Evolutionary conservation across 2,888 invertebrate species (phyloP), one percentile per base, ranked within the genome.

Genomic region (Phyllotreta striolata): DNA sequence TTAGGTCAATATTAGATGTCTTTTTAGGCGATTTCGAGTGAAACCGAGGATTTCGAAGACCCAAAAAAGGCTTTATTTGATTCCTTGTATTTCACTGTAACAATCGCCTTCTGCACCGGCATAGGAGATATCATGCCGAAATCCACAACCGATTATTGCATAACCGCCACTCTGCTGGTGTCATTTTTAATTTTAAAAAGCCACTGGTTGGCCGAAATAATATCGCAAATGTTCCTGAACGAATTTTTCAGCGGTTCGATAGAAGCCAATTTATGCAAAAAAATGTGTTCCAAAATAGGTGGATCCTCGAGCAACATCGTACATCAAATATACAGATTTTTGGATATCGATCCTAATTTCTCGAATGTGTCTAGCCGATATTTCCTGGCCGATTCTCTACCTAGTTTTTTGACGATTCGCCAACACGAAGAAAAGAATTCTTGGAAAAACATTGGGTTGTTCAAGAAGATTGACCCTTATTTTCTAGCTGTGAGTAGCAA

Each of bases 401-500:
- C 24, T 3, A 24, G 24, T 24, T 24, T 24, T 24, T 24, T 24
- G 24, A 24, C 24, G 24, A 24, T 24, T 24, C 24, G 24, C 24
- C 24, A 24, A 24, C 24, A 24, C 24, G 24, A 12, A 52, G 38
- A 52, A 52, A 52, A 52, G 8, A 39, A 52, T 38, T n/a, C 13
- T 6, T 52, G 37, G 38, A 52, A 9, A 52, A 52, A 52, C 4
- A 38, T 52, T 52, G n/a, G 12, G 5, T 55, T 66, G 13, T 66
- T 69, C 5, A 44, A 63, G 41, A 52, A 62, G 37, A 60, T 59
- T 1, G 68, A 69, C 40, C 6, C 55, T 24, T 66, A 68, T 46
- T 68, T 64, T 49, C 40, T 66, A 12, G 57, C 66, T 6, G 68
- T 66, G 51, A 56, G 66, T 68, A 41, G 10, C 46, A 40, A 39